Evolutionary conservation across 2,888 invertebrate species (phyloP).

Genomic region (Cepaea hortensis): DNA sequence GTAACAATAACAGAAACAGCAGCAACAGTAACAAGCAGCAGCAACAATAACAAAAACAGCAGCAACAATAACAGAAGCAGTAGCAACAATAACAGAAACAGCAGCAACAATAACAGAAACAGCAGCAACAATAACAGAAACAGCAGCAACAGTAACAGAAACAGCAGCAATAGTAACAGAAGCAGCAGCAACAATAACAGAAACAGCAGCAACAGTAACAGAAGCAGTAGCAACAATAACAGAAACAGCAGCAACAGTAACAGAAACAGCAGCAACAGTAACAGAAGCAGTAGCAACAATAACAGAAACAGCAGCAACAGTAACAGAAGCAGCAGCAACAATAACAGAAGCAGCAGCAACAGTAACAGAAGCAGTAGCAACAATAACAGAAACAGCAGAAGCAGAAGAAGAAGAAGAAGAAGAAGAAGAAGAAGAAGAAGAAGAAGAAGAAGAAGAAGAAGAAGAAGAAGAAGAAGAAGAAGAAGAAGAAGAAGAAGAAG

Average conservation of each 20-base stretch:
- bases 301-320: neutral
- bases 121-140: neutral
- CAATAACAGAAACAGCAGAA: neutral
- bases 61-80: constrained; percentile 1
- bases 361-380: neutral
- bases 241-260: no score
- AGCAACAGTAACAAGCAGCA: neutral
- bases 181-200: no score
- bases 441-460: no score
- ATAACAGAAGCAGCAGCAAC: neutral
- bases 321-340: constrained; percentile 6
- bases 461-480: neutral
- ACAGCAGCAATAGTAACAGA: neutral
- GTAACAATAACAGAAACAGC: neutral
- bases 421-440: no score
- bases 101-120: neutral
- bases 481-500: neutral
- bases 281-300: neutral
- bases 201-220: no score
- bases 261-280: neutral
- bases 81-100: no score
- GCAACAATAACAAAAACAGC: neutral
- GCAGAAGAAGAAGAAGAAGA: neutral
- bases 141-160: neutral
- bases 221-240: no score